Base-by-base conservation (phyloP, 2,888 invertebrate genomes). In the Operophtera brumata region DNA sequence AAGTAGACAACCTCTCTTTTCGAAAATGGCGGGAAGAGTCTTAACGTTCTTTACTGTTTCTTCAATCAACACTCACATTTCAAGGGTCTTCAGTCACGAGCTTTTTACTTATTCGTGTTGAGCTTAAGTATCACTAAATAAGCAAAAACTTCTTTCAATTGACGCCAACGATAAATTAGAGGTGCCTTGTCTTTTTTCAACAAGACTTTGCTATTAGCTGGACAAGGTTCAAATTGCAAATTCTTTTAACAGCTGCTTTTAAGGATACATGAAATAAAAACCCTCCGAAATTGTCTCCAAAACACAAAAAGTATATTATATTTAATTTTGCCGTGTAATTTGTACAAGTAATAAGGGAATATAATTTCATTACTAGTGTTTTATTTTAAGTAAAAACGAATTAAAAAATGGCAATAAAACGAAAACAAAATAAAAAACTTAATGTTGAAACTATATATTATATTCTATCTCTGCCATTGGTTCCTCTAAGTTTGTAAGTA, bases 151-250 rank as follows among this genome's bases (percentile, higher is more conserved):
- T 53, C 49, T 41, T 37, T 28, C 42, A 42, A 61, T 64, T 66
- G 70, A 69, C 67, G 64, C 54, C 50, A 62, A 64, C 73, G 46
- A 77, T 78, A 77, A 76, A 78, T 75, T 64, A 64, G 58, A 57
- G 53, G 54, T 59, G 60, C 67, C 56, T 64, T 66, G 66, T 67
- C 66, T 65, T 66, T 72, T 73, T 70, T 58, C 53, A 66, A 78
- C 78, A 75, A 71, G 78, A 68, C 65, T 77, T 77, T 63, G 77
- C 78, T 77, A 75, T 78, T 77, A 78, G 65, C 73, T 26, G 54
- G 56, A 62, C 52, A 46, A 45, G 50, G 41, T 40, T 52, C 42
- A 57, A 51, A 59, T 25, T 46, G 50, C n/a, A 43, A 49, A 59
- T 59, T 54, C 48, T 54, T 61, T 54, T 54, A 49, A 10, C 13